A percentile compares a stretch with the other conserved stretches of the same genome.
These are phyloP conservation scores for Lasaia peninsularis DNA, from an alignment of 1,140 invertebrate species.

Conservation along the genomic window DNA sequence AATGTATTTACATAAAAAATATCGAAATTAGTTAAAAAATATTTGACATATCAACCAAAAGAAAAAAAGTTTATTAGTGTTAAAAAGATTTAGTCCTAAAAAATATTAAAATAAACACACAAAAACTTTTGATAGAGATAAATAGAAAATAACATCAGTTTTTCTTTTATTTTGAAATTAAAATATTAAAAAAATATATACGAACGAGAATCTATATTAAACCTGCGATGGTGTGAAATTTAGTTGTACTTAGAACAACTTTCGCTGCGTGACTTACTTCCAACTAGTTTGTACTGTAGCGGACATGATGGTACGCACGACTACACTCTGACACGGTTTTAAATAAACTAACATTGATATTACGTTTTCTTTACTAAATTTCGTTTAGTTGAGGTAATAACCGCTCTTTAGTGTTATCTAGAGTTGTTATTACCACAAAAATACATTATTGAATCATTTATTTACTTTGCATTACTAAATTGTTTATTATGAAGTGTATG, in stretches of 20 bases:
- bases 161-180: too few relatives aligned
- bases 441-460: not conserved
- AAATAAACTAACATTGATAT: slow-evolving; percentile 27
- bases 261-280: slow-evolving; percentile 57
- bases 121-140: too few relatives aligned
- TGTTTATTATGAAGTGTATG: not conserved
- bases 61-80: too few relatives aligned
- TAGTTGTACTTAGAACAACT: slow-evolving; percentile 30
- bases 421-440: slow-evolving; percentile 18
- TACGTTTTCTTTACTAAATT: slow-evolving; percentile 6
- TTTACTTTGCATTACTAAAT: not conserved
- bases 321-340: slow-evolving; percentile 26
- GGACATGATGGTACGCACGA: slow-evolving; percentile 40
- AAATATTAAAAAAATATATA: too few relatives aligned
- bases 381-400: not conserved
- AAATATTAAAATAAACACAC: too few relatives aligned
- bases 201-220: too few relatives aligned
- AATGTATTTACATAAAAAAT: too few relatives aligned
- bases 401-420: too few relatives aligned
- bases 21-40: too few relatives aligned
- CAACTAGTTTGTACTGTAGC: slow-evolving; percentile 55
- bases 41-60: too few relatives aligned
- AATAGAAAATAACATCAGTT: too few relatives aligned
- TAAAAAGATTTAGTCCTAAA: too few relatives aligned
- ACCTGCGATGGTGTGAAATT: not conserved